Evolutionary conservation across 2,113 vertebrate genomes (phyloP).

Genomic region (Electrona antarctica): DNA sequence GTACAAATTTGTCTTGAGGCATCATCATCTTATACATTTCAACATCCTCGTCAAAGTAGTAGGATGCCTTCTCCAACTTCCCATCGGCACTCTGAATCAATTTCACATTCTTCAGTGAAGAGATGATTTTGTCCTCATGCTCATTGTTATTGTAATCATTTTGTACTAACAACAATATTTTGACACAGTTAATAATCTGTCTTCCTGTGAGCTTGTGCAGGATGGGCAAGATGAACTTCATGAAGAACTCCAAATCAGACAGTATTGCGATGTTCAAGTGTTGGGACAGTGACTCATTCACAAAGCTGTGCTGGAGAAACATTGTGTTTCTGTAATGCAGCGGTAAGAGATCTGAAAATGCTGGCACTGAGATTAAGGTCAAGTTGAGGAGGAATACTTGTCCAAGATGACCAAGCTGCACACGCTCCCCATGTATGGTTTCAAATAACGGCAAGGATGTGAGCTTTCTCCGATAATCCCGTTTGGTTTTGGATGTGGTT

Average conservation of each 20-base stretch:
- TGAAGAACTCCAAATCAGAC: constrained; percentile 65
- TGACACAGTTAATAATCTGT: constrained; percentile 62
- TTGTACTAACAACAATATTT: constrained; percentile 66
- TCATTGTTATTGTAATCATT: accelerated
- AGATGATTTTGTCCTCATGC: constrained; percentile 14
- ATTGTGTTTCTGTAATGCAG: constrained; percentile 32
- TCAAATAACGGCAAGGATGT: constrained; percentile 80
- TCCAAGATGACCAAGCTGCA: constrained; percentile 60
- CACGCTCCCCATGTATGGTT: constrained; percentile 59
- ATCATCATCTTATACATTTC: constrained; percentile 66
- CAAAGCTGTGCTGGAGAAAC: constrained; percentile 49
- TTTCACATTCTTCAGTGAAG: constrained; percentile 61
- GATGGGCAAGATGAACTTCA: constrained; percentile 68
- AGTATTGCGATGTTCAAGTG: constrained; percentile 51
- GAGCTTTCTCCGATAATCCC: constrained; percentile 56
- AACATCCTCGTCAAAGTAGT: constrained; percentile 68
- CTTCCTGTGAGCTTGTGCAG: constrained; percentile 48
- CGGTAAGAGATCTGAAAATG: constrained; percentile 53
- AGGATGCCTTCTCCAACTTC: constrained; percentile 60
- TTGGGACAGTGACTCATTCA: constrained; percentile 17
- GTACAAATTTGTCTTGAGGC: constrained; percentile 78
- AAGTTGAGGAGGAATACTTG: constrained; percentile 65
- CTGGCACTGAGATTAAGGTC: accelerated
- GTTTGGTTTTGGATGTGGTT: not conserved
- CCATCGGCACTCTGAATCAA: constrained; percentile 72